Percentiles rank a stretch among this genome's conserved stretches.
These are phyloP conservation scores for Thumatha senex DNA, from an alignment of 2,888 invertebrate genomes.

Conservation along the genomic window DNA sequence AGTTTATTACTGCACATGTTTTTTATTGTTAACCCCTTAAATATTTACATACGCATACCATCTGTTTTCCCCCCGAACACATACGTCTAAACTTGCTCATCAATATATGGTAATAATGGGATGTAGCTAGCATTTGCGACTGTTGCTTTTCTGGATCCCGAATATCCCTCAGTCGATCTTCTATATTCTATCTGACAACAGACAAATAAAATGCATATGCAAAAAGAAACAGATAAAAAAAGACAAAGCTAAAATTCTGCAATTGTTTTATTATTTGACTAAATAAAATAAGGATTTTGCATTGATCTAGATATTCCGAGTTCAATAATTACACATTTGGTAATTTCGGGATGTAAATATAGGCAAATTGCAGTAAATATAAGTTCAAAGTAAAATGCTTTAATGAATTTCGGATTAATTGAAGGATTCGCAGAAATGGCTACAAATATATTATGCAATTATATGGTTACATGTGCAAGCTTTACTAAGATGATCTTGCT, in stretches of 20 bases:
- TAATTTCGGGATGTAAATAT: slow-evolving; percentile 9
- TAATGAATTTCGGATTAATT: slow-evolving; percentile 17
- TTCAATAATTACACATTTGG: too few species aligned
- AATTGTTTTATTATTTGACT: slow-evolving; percentile 8
- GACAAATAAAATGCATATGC: slow-evolving; percentile 24
- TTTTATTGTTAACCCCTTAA: slow-evolving; percentile 4
- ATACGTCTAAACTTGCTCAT: too few species aligned
- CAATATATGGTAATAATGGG: too few species aligned
- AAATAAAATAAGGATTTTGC: background rate
- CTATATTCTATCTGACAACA: too few species aligned
- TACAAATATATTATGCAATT: slow-evolving; percentile 7
- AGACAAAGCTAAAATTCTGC: slow-evolving; percentile 21
- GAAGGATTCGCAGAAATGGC: background rate
- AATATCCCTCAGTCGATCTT: too few species aligned
- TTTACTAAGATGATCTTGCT: slow-evolving; percentile 15
- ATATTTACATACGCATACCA: background rate
- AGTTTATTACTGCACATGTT: slow-evolving; percentile 57
- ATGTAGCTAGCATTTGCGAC: too few species aligned
- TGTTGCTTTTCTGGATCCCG: too few species aligned
- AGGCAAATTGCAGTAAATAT: slow-evolving; percentile 14
- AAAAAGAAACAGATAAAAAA: slow-evolving; percentile 20
- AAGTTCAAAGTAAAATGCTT: slow-evolving; percentile 7
- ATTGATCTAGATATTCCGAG: too few species aligned
- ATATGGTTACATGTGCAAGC: slow-evolving; percentile 28
- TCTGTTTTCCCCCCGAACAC: too few species aligned